phyloP scores from a whole-genome alignment of 2,113 vertebrate genomes.

The Clarias macrocephalus region DNA sequence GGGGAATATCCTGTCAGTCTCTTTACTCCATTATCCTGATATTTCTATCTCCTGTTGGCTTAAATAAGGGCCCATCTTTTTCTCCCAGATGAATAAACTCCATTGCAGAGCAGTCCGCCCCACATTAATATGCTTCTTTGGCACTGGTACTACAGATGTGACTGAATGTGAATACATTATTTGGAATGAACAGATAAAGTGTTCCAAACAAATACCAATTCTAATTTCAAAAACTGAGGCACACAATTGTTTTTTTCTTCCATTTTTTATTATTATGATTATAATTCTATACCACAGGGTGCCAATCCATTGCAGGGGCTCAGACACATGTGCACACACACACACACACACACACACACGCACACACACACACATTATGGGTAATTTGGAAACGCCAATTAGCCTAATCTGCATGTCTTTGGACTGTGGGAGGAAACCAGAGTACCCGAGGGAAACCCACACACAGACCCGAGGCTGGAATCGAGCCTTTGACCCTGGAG shows the following conservation, averaged over 20 bases:
- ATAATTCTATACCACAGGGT: too few species aligned
- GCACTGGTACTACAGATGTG: neutral
- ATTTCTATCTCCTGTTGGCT: conserved; percentile 11
- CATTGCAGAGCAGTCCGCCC: neutral
- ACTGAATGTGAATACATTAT: neutral
- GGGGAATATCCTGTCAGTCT: conserved; percentile 4
- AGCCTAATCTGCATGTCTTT: too few species aligned
- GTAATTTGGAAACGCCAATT: too few species aligned
- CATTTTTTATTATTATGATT: too few species aligned
- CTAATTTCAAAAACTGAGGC: neutral
- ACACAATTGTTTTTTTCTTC: neutral
- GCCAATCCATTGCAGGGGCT: too few species aligned
- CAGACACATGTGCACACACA: too few species aligned
- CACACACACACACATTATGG: too few species aligned
- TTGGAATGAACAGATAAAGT: neutral
- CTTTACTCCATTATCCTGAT: neutral
- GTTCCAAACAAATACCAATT: neutral
- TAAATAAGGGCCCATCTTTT: neutral
- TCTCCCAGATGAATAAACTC: conserved; percentile 24
- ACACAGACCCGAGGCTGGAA: too few species aligned
- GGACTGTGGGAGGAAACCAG: too few species aligned
- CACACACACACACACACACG: too few species aligned
- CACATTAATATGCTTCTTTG: conserved; percentile 25
- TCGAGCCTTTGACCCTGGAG: too few species aligned
- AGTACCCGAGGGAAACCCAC: too few species aligned